Evolutionary conservation across 2,797 vertebrate genomes (phyloP).

Genomic region (Cyclopterus lumpus): DNA sequence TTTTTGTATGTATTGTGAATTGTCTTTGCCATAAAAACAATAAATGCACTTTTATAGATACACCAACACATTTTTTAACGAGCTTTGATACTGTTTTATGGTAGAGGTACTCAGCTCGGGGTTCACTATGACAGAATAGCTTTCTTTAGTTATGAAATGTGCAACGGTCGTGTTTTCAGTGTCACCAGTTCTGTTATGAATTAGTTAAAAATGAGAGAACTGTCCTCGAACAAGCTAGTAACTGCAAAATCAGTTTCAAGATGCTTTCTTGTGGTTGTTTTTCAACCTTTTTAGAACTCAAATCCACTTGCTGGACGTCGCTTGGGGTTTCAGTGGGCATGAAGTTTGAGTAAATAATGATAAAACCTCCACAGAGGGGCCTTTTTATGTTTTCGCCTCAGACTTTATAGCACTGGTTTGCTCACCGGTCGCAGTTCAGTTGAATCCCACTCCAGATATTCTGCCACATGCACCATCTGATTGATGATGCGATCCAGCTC

Average conservation of each 20-base stretch:
- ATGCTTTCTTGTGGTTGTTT: not conserved
- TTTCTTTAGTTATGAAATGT: not conserved
- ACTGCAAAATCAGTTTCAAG: not conserved
- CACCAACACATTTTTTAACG: not conserved
- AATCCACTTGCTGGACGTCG: not conserved
- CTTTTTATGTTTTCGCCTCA: not conserved
- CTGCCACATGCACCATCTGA: slow-evolving; percentile 96
- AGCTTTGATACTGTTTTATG: no score
- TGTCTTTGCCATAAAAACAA: not conserved
- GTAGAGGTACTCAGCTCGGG: no score
- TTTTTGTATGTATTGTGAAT: not conserved
- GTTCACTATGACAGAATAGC: not conserved
- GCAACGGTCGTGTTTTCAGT: not conserved
- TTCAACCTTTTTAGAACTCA: not conserved
- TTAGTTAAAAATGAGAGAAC: no score
- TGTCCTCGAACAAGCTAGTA: not conserved
- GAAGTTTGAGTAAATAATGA: not conserved
- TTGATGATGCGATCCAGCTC: slow-evolving; percentile 94
- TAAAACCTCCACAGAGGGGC: not conserved
- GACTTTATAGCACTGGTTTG: slow-evolving; percentile 29
- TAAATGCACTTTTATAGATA: not conserved
- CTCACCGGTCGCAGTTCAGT: slow-evolving; percentile 93
- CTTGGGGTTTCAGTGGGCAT: not conserved
- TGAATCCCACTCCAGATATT: slow-evolving; percentile 96
- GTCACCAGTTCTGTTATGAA: not conserved